A percentile compares a stretch with the other conserved stretches of the same genome.
Evolutionary conservation across 2,888 invertebrate genomes (phyloP).

Genomic region (Lomographa bimaculata): DNA sequence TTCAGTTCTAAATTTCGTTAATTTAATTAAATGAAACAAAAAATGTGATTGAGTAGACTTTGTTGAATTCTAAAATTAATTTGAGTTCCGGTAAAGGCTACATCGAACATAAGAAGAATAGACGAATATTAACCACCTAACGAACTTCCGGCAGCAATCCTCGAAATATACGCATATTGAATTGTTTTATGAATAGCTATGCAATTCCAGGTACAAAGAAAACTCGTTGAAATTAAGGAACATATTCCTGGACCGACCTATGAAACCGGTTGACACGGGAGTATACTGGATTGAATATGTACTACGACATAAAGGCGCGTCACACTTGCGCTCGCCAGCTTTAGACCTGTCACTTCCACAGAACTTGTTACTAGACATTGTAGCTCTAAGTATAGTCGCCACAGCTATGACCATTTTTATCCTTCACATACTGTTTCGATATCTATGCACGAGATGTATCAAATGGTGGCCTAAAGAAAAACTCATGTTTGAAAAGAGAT

Average conservation of each 20-base stretch:
- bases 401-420: constrained; percentile 57
- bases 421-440: constrained; percentile 65
- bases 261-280: constrained; percentile 83
- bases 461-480: constrained; percentile 71
- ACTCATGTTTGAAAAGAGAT: constrained; percentile 60
- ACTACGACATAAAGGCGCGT: constrained; percentile 81
- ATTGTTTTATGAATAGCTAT: too few relatives aligned
- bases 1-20: too few relatives aligned
- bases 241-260: constrained; percentile 82
- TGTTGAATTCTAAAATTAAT: too few relatives aligned
- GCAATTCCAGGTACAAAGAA: constrained; percentile 77
- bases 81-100: too few relatives aligned
- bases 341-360: constrained; percentile 74
- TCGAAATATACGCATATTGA: too few relatives aligned
- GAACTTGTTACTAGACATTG: constrained; percentile 68
- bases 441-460: constrained; percentile 67
- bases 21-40: too few relatives aligned
- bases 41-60: too few relatives aligned
- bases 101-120: too few relatives aligned
- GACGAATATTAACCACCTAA: too few relatives aligned
- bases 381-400: constrained; percentile 56
- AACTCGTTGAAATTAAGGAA: constrained; percentile 73
- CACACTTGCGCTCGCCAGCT: constrained; percentile 76
- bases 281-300: constrained; percentile 87
- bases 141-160: too few relatives aligned